Evolutionary conservation across 2,797 vertebrate species (phyloP).

Genomic region (Gadopsis bispinosus): DNA sequence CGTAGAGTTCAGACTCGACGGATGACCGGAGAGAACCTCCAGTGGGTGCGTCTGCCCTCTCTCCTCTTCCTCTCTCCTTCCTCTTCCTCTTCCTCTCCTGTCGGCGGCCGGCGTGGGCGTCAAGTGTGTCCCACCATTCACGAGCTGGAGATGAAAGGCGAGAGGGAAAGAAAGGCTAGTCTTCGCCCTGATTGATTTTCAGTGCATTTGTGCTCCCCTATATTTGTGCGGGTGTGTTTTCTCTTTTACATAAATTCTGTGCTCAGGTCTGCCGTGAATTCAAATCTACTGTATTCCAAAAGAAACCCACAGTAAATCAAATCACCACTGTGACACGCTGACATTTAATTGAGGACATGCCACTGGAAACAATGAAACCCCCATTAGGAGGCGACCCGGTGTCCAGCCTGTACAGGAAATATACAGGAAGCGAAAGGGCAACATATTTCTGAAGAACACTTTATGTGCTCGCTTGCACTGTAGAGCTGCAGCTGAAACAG

Average conservation of each 20-base stretch:
- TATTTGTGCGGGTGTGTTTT: background rate
- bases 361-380: slow-evolving; percentile 22
- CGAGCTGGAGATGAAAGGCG: slow-evolving; percentile 44
- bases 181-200: slow-evolving; percentile 1
- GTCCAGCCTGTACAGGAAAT: background rate
- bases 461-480: accelerated
- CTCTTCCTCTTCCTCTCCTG: slow-evolving; percentile 27
- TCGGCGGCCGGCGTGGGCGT: background rate
- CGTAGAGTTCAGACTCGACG: slow-evolving; percentile 80
- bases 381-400: background rate
- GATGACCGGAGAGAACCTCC: slow-evolving; percentile 73
- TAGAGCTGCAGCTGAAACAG: background rate
- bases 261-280: background rate
- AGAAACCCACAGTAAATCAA: slow-evolving; percentile 14
- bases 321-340: background rate
- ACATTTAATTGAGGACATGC: slow-evolving; percentile 18
- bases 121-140: slow-evolving; percentile 9
- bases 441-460: too few relatives aligned
- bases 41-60: slow-evolving; percentile 48
- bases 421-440: background rate
- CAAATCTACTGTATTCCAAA: background rate
- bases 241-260: background rate
- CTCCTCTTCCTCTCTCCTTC: slow-evolving; percentile 65
- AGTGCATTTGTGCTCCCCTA: background rate
- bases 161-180: slow-evolving; percentile 10